Conservation (phyloP, 2,888 invertebrate species). For the Melangyna quadrimaculata region DNA sequence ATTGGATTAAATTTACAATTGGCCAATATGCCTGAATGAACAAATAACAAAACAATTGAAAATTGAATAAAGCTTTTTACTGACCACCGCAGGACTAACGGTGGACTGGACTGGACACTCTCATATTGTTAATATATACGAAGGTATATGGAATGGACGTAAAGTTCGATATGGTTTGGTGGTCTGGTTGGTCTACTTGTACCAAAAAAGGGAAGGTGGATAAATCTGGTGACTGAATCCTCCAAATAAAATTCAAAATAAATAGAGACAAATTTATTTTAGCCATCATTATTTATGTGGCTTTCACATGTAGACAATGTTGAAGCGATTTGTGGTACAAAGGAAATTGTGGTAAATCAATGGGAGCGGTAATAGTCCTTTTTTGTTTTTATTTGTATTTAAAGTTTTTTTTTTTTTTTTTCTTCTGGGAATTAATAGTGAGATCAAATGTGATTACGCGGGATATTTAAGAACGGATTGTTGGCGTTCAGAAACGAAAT, state of each 20-base stretch:
- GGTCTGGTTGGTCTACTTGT: slow-evolving; percentile 6
- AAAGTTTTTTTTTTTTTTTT: slow-evolving; percentile 13
- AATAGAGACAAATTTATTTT: slow-evolving; percentile 72
- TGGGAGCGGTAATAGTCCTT: slow-evolving; percentile 19
- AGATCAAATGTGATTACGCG: slow-evolving; percentile 56
- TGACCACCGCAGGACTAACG: slow-evolving; percentile 67
- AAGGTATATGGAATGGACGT: neutral
- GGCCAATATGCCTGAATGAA: slow-evolving; percentile 73
- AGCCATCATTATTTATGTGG: slow-evolving; percentile 72
- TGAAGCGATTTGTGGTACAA: slow-evolving; percentile 70
- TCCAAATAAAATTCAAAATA: slow-evolving; percentile 70
- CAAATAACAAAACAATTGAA: slow-evolving; percentile 75
- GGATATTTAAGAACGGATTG: slow-evolving; percentile 40
- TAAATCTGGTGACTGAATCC: slow-evolving; percentile 71
- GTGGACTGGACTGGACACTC: neutral
- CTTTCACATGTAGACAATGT: slow-evolving; percentile 70
- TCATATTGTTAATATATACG: slow-evolving; percentile 4
- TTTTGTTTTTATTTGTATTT: neutral
- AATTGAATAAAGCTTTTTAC: slow-evolving; percentile 74
- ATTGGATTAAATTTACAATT: slow-evolving; percentile 74
- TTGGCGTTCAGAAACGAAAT: neutral
- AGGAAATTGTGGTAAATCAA: slow-evolving; percentile 61
- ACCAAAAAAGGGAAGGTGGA: slow-evolving; percentile 57
- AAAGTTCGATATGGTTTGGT: slow-evolving; percentile 48
- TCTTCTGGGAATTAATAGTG: slow-evolving; percentile 25